Percentiles rank a stretch among this genome's conserved stretches.
Conservation (phyloP, 2,113 vertebrate species). For the Chrysochloris asiatica region DNA sequence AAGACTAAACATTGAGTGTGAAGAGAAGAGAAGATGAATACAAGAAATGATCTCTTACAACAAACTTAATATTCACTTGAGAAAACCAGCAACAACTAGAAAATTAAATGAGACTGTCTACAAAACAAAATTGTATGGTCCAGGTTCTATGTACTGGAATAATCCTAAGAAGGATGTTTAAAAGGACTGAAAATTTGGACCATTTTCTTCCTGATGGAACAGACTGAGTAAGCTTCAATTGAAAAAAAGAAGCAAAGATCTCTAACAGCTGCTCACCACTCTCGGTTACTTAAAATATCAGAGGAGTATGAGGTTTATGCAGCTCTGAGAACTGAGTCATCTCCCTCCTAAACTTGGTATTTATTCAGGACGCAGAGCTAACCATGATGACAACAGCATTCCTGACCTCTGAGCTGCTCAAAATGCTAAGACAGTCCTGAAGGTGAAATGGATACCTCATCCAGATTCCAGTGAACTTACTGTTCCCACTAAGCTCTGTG, state of each 20-base stretch:
- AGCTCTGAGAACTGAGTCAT: conserved; percentile 66
- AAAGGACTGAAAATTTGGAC: conserved; percentile 72
- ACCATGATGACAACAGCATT: conserved; percentile 75
- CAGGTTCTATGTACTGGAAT: conserved; percentile 13
- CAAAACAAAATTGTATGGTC: background rate
- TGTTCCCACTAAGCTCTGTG: conserved; percentile 11
- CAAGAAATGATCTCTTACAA: background rate
- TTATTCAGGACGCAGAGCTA: conserved; percentile 69
- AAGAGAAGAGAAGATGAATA: background rate
- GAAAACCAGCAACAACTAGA: conserved; percentile 54
- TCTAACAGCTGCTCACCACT: conserved; percentile 78
- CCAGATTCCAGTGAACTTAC: background rate
- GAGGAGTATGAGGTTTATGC: conserved; percentile 75
- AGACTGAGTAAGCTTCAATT: conserved; percentile 61
- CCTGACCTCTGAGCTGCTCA: conserved; percentile 71
- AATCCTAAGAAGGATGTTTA: conserved; percentile 51
- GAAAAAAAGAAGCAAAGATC: conserved; percentile 75
- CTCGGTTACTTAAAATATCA: conserved; percentile 78
- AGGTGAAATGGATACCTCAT: conserved; percentile 70
- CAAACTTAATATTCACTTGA: background rate
- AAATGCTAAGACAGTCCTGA: conserved; percentile 64
- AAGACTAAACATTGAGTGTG: conserved; percentile 6
- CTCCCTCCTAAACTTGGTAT: conserved; percentile 69
- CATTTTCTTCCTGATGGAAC: conserved; percentile 66
- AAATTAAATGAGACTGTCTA: conserved; percentile 16